A percentile compares a stretch with the other conserved stretches of the same genome.
phyloP scores from a whole-genome alignment of 1,140 invertebrate genomes.

The Hermatobates lingyangjiaoensis region DNA sequence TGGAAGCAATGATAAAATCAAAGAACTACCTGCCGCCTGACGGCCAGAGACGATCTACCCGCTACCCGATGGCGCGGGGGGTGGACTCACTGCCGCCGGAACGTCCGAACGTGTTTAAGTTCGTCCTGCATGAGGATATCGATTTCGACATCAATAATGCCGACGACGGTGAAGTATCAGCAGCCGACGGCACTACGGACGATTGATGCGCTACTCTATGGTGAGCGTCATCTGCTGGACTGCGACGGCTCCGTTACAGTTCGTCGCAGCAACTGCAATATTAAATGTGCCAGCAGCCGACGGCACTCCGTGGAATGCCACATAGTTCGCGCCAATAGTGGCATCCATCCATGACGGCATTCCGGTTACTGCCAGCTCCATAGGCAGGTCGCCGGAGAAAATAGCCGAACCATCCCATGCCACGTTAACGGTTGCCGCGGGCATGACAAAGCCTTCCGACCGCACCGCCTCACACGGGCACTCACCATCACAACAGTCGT shows the following conservation, averaged over 20 bases:
- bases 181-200: background rate
- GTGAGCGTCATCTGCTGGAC: background rate
- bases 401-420: background rate
- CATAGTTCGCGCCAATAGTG: background rate
- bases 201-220: background rate
- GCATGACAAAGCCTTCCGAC: background rate
- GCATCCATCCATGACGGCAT: background rate
- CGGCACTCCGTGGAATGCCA: background rate
- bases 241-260: background rate
- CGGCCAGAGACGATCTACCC: background rate
- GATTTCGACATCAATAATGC: background rate
- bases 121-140: background rate
- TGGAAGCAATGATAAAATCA: too few species aligned
- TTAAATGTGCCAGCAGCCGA: background rate
- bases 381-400: background rate
- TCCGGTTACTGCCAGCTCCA: background rate
- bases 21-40: background rate
- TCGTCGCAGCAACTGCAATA: background rate
- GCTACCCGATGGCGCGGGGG: background rate
- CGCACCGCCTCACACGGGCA: background rate
- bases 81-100: background rate
- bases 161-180: background rate
- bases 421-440: background rate
- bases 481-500: background rate
- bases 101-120: background rate